Conservation (phyloP, 2,113 vertebrate genomes). For the Daboia siamensis region DNA sequence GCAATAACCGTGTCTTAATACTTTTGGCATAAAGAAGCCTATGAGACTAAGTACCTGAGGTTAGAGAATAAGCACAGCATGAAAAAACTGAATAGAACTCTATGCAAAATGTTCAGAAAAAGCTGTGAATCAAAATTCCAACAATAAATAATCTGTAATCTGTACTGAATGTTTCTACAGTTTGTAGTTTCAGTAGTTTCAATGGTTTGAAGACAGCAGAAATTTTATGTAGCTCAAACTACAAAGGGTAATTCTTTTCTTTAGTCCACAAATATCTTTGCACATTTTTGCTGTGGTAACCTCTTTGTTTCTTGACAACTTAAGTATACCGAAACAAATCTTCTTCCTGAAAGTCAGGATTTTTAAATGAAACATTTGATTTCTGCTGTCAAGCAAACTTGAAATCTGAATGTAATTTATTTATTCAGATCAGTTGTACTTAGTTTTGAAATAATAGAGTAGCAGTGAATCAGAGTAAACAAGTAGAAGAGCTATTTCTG, state of each 20-base stretch:
- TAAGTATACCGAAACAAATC: slow-evolving; percentile 52
- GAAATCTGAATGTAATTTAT: slow-evolving; percentile 29
- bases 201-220: background rate
- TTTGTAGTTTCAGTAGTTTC: background rate
- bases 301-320: slow-evolving; percentile 62
- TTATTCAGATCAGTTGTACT: background rate
- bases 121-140: background rate
- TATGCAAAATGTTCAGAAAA: slow-evolving; percentile 36
- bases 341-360: slow-evolving; percentile 33
- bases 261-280: background rate
- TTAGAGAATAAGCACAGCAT: background rate
- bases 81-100: slow-evolving; percentile 21
- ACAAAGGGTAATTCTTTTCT: slow-evolving; percentile 50
- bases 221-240: slow-evolving; percentile 23
- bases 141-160: background rate
- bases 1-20: background rate
- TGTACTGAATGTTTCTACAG: background rate
- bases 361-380: slow-evolving; percentile 39
- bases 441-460: slow-evolving; percentile 2
- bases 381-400: slow-evolving; percentile 36
- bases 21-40: slow-evolving; percentile 3
- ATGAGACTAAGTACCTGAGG: slow-evolving; percentile 3
- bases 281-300: slow-evolving; percentile 54
- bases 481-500: background rate
- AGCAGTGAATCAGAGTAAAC: slow-evolving; percentile 16